Conservation (phyloP, 2,797 vertebrate species). For the Adrianichthys oophorus region DNA sequence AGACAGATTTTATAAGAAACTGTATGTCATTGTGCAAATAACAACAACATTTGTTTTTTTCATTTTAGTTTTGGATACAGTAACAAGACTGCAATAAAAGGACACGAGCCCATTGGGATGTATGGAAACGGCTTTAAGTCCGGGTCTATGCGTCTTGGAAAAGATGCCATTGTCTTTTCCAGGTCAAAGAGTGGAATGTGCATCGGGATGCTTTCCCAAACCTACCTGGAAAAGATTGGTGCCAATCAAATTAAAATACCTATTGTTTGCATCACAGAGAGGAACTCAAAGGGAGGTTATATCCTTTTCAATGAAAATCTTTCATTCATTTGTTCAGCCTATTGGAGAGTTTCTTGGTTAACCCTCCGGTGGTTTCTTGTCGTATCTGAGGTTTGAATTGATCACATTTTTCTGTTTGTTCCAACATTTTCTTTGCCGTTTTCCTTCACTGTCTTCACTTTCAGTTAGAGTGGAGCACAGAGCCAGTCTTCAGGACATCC, state of each 20-base stretch:
- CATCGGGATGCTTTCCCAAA: slow-evolving; percentile 93
- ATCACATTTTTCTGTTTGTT: too few species aligned
- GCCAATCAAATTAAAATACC: slow-evolving; percentile 88
- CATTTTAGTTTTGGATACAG: slow-evolving; percentile 91
- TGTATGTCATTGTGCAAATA: background rate
- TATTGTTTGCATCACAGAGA: slow-evolving; percentile 79
- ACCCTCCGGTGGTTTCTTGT: too few species aligned
- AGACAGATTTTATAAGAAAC: background rate
- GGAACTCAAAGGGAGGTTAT: slow-evolving; percentile 66
- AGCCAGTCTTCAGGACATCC: slow-evolving; percentile 85
- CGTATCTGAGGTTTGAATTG: too few species aligned
- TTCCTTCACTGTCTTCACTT: slow-evolving; percentile 65
- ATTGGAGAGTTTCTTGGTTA: too few species aligned
- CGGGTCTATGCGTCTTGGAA: slow-evolving; percentile 94
- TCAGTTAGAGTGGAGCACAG: slow-evolving; percentile 61
- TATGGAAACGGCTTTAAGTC: slow-evolving; percentile 99
- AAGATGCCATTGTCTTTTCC: slow-evolving; percentile 91
- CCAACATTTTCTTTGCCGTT: background rate
- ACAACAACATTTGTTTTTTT: background rate
- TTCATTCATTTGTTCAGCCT: too few species aligned
- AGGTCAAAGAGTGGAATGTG: slow-evolving; percentile 81
- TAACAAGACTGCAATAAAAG: slow-evolving; percentile 85
- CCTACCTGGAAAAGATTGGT: slow-evolving; percentile 81
- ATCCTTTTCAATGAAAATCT: slow-evolving; percentile 79
- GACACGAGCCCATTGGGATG: slow-evolving; percentile 86